Base-by-base conservation (phyloP, 2,888 invertebrate genomes). In the Archips xylosteana region DNA sequence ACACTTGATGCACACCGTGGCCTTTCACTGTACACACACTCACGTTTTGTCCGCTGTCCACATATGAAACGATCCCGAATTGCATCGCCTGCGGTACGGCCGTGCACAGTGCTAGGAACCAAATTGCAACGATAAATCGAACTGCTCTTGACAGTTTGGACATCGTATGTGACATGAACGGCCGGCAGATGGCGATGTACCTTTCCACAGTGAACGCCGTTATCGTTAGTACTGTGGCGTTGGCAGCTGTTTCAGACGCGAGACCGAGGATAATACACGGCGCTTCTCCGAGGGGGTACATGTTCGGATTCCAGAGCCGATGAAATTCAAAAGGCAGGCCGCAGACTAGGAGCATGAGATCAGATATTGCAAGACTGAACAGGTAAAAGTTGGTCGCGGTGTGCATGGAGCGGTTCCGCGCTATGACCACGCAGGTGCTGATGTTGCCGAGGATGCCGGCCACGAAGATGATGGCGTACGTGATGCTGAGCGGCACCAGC, bases 201-300 rank as follows among this genome's bases (percentile, higher is more conserved):
- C 98, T 95, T 88, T 98, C 98, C 13, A 98, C 96, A 0, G 97
- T 98, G 88, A 98, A 98, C 2, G 98, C 97, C 0, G 98, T 97
- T 82, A 98, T 98, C 12, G 97, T 97, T 76, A 97, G 89, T 2
- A 98, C 98, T 0, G 98, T 98, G 0, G 97, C 97, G 85, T 97
- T 97, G 32, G 97, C 96, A 0, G 97, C 97, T n/a, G 97, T 97
- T 89, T 98, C 98, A 0, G 98, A 97, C 0, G 97, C 96, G 65
- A 98, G 95, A 8, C 97, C 97, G 77, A 96, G 94, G 12, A 96
- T 89, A 12, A 97, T 95, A 88, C 98, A 98, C 79, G 97, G 96
- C 5, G 95, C 95, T 83, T 97, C 97, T 0, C 97, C 97, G 77
- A 98, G 96, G 2, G 96, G 95, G 83, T 97, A 97, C 0, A 96